Base-by-base conservation (phyloP, 2,888 invertebrate genomes). In the Parnassius smintheus region DNA sequence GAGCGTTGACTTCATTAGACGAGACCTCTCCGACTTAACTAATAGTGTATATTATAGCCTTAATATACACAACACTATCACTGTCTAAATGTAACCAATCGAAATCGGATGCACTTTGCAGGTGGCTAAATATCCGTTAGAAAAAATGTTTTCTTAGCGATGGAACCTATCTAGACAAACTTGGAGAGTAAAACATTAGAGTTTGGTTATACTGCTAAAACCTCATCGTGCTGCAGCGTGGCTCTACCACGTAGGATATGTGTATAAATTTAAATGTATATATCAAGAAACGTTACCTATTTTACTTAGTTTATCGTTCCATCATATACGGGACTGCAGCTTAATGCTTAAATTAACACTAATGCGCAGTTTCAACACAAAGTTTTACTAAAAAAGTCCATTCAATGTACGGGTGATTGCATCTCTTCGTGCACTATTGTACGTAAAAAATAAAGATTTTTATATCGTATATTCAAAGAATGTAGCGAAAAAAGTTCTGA, bases 341-440 rank as follows among this genome's bases (percentile, higher is more conserved):
- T 62, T 18, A 62, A 53, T 62, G 53, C n/a, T 2, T 62, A n/a
- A 13, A 58, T 62, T 57, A 59, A 52, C 53, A n/a, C 57, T 13
- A 56, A 35, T 10, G 35, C 52, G 35, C 42, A 13, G 57, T 56
- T 53, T 13, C 18, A 52, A 48, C 49, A 57, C 46, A 62, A 62
- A 62, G n/a, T 46, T 52, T 12, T 48, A n/a, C 13, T 45, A 56
- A 61, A 52, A 44, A 52, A 50, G 50, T 56, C 56, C 56, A 51
- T 50, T 18, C 9, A 41, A 25, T 13, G 45, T 61, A 51, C 50
- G 61, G 56, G 61, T 61, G 55, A 56, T 61, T 9, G 9, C 13
- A 56, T 61, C 61, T 60, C 1, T 35, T 48, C n/a, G 7, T n/a
- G 12, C 41, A 41, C 1, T 42, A 10, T 35, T 35, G 9, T 18